Evolutionary conservation across 2,113 vertebrate species (phyloP), one percentile per base, ranked within the genome.

Genomic region (Peromyscus polionotus): DNA sequence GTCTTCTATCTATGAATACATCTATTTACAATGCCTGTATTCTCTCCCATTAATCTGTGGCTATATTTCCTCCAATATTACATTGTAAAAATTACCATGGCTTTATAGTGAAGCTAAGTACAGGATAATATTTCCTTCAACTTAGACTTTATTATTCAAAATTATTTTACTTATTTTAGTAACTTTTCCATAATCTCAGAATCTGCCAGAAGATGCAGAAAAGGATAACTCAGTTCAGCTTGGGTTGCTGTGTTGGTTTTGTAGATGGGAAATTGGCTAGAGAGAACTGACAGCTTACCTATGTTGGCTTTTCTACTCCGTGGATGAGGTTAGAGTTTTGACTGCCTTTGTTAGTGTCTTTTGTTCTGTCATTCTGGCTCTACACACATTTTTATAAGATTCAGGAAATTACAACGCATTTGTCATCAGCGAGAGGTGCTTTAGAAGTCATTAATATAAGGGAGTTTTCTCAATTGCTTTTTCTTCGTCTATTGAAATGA

Each of bases 391-490:
- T 61, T 81, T 3, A 24, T 61, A 22, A 68, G 24, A 33, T 61
- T 94, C 90, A 91, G 63, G 42, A 95, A 73, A 9, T 94, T 83
- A 8, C 2, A 84, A n/a, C 36, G 26, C 2, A 28, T 85, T 85
- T 3, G 59, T 54, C 51, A 36, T 91, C 48, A 11, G n/a, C 67
- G 20, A 94, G 59, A 77, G 36, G 1, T 24, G 65, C 65, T 84
- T 93, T 65, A 63, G 36, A 36, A 86, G 8, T 95, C 7, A 26
- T 77, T 88, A 88, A 31, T 85, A 48, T 33, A 31, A 88, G 77
- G 83, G 65, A 48, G 31, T 97, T 79, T 91, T 94, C 73, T 88
- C 48, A 94, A 42, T 67, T 94, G 24, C 33, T 24, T 90, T 81
- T 94, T 93, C 28, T 93, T 33, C 51, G 36, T 59, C 8, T 88